phyloP scores from a whole-genome alignment of 2,888 invertebrate species.

The Aporophyla lueneburgensis region DNA sequence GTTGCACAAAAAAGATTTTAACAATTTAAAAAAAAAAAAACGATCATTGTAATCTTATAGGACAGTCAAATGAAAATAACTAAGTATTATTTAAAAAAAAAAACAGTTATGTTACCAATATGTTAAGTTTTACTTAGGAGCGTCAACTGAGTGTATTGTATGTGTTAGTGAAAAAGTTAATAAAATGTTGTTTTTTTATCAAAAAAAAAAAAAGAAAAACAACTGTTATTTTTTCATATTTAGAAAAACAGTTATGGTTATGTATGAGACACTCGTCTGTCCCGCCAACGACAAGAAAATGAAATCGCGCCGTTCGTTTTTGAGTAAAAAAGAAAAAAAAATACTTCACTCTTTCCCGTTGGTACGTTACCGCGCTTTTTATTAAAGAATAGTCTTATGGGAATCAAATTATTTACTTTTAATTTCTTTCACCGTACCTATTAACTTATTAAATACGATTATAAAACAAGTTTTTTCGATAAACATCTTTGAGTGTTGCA shows the following conservation, averaged over 20 bases:
- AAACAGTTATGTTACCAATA: background rate
- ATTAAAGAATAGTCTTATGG: constrained; percentile 72
- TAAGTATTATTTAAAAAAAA: background rate
- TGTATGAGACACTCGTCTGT: constrained; percentile 33
- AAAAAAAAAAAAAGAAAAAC: too few species aligned
- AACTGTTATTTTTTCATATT: background rate
- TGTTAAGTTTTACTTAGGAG: background rate
- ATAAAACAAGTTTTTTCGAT: constrained; percentile 18
- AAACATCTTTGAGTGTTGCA: constrained; percentile 2
- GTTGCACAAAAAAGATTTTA: background rate
- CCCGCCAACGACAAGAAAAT: constrained; percentile 37
- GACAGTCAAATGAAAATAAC: background rate
- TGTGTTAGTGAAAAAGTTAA: too few species aligned
- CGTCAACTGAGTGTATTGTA: background rate
- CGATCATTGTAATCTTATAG: background rate
- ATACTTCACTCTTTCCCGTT: constrained; percentile 46
- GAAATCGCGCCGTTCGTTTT: constrained; percentile 52
- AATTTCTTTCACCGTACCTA: constrained; percentile 77
- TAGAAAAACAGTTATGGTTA: background rate
- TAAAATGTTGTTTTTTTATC: background rate
- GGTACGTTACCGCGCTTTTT: constrained; percentile 69
- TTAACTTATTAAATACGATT: constrained; percentile 64
- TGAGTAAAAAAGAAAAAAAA: constrained; percentile 37
- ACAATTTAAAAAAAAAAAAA: background rate
- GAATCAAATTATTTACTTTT: constrained; percentile 83